phyloP scores from a whole-genome alignment of 2,797 vertebrate species.

The Chiloscyllium punctatum region DNA sequence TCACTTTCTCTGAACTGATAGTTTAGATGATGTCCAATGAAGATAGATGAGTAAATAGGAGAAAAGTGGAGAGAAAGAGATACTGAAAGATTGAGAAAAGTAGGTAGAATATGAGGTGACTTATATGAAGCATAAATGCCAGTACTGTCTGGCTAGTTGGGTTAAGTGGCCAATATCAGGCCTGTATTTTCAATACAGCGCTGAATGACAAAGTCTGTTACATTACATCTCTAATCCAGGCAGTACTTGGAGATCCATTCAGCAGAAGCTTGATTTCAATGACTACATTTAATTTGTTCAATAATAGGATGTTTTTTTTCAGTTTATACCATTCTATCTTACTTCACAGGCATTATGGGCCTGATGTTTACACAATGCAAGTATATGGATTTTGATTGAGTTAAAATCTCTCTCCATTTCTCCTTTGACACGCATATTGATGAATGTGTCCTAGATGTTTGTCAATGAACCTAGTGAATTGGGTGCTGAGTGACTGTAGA shows the following conservation, averaged over 20 bases:
- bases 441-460: not conserved
- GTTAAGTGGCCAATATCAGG: not conserved
- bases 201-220: not conserved
- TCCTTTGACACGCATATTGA: not conserved
- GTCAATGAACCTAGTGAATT: not conserved
- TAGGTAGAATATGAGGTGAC: not conserved
- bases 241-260: not conserved
- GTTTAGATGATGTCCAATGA: not conserved
- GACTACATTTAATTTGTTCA: not conserved
- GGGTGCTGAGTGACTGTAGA: not conserved
- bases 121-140: not conserved
- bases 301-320: not conserved
- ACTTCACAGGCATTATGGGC: not conserved
- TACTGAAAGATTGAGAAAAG: not conserved
- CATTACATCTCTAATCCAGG: not conserved
- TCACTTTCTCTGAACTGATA: not conserved
- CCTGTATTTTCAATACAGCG: not conserved
- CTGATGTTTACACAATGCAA: not conserved
- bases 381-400: not conserved
- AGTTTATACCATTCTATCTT: not conserved
- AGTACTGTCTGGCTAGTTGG: not conserved
- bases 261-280: not conserved
- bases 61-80: not conserved
- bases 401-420: not conserved
- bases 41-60: not conserved